phyloP scores from a whole-genome alignment of 1,140 invertebrate genomes.

The Apis mellifera region Amel_HAv3.1 CM009934.2:8669501-8670000 shows the following conservation, averaged over 20 bases:
- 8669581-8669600: constrained; percentile 76
- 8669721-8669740: constrained; percentile 79
- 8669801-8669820: constrained; percentile 69
- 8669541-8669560: constrained; percentile 36
- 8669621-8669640: constrained; percentile 22
- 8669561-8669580: constrained; percentile 65
- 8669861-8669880: constrained; percentile 77
- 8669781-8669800: constrained; percentile 70
- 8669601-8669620: constrained; percentile 73
- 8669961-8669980: neutral
- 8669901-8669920: neutral
- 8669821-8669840: constrained; percentile 67
- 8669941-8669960: neutral
- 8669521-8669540: constrained; percentile 59
- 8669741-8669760: constrained; percentile 71
- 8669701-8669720: constrained; percentile 78
- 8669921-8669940: neutral
- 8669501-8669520: constrained; percentile 68
- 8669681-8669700: neutral
- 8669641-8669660: neutral
- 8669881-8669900: neutral
- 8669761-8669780: constrained; percentile 54
- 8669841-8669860: constrained; percentile 65
- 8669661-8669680: neutral
- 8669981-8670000: no score